These are phyloP conservation scores for Ciconia nigra DNA, from an alignment of 2,797 vertebrate species.

Conservation along the genomic window DNA sequence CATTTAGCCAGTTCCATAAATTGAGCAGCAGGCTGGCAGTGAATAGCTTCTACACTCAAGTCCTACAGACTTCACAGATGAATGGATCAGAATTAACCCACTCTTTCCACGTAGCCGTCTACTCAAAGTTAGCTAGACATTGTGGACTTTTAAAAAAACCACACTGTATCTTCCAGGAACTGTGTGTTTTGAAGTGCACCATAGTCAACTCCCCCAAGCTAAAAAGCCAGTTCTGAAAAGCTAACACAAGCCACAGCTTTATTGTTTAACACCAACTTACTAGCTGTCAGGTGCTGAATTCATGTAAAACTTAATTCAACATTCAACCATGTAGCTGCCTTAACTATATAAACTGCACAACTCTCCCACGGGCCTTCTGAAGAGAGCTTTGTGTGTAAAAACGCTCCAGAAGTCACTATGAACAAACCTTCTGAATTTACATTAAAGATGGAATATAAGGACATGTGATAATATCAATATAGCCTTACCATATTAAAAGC, in stretches of 20 bases:
- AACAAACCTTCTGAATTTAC: background rate
- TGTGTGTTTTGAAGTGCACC: background rate
- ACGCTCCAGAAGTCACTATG: background rate
- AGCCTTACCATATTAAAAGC: background rate
- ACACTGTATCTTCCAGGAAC: background rate
- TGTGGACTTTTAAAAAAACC: background rate
- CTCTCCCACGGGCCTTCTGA: background rate
- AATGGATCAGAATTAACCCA: background rate
- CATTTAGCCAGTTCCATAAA: background rate
- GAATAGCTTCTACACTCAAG: background rate
- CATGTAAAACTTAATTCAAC: background rate
- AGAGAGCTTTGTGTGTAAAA: background rate
- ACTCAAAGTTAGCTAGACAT: background rate
- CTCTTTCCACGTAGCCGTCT: background rate
- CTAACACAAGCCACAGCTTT: background rate
- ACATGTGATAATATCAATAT: background rate
- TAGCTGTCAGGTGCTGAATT: background rate
- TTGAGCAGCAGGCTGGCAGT: background rate
- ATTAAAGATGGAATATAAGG: background rate
- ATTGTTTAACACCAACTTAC: background rate
- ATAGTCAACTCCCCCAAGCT: background rate
- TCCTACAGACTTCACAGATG: background rate
- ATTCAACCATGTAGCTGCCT: background rate
- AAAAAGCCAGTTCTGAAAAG: background rate
- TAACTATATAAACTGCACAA: background rate